A percentile compares a stretch with the other conserved stretches of the same genome.
Conservation (phyloP, 2,113 vertebrate genomes). For the Oreamnos americanus region DNA sequence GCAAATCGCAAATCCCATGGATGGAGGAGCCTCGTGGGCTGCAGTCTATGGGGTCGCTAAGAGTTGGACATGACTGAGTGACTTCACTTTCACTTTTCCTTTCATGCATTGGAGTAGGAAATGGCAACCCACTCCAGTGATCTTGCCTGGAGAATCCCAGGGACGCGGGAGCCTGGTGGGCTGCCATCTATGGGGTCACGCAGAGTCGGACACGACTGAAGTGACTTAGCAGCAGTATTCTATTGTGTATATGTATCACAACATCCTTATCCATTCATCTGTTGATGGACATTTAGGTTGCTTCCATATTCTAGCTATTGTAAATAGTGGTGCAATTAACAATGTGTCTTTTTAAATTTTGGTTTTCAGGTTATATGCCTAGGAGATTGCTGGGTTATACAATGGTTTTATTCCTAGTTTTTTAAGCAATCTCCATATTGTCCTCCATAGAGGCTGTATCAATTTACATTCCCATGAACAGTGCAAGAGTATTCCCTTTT, state of each 20-base stretch:
- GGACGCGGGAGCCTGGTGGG: too few relatives aligned
- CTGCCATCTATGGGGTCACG: too few relatives aligned
- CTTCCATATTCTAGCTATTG: background rate
- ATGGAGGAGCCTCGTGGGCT: too few relatives aligned
- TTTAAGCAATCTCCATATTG: background rate
- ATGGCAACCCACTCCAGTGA: too few relatives aligned
- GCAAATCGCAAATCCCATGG: too few relatives aligned
- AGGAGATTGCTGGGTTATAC: background rate
- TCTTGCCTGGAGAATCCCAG: too few relatives aligned
- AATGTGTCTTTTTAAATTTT: background rate
- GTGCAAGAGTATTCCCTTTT: background rate
- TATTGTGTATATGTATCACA: background rate
- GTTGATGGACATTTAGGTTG: background rate
- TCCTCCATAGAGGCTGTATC: background rate
- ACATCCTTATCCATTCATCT: background rate
- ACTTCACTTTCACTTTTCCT: too few relatives aligned
- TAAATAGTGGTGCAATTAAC: background rate
- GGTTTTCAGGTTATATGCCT: background rate
- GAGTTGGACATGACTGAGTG: too few relatives aligned
- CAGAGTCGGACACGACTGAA: too few relatives aligned
- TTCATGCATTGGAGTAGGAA: too few relatives aligned
- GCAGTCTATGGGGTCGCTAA: too few relatives aligned
- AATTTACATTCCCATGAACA: background rate
- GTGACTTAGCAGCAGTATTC: too few relatives aligned
- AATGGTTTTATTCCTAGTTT: background rate